Base-by-base conservation (phyloP, 2,113 vertebrate species). In the Cavia porcellus region DNA sequence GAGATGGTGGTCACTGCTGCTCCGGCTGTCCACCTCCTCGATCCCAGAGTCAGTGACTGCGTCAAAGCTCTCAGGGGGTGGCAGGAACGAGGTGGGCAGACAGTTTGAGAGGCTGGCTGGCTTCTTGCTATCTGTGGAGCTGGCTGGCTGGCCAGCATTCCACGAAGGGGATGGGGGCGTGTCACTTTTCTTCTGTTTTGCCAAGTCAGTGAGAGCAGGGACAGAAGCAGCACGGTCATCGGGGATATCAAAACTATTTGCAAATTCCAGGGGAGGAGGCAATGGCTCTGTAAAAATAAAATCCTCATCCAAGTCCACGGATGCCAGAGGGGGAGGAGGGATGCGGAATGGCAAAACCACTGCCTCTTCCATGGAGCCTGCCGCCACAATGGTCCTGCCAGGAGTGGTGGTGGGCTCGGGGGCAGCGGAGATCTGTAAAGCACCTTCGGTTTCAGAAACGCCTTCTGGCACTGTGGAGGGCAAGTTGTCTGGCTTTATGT, bases 161-260 rank as follows among this genome's bases (percentile, higher is more conserved):
- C 99, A 98, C 0, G 98, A 97, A 5, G 99, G 97, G 15, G 99
- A 88, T 0, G 83, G 95, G 47, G 98, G 98, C 87, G 95, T 91
- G 90, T 98, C 99, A 0, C 98, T 99, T 72, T 98, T 99, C 42
- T 99, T 99, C 90, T 99, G 99, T 52, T 99, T 99, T 55, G 99
- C 96, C 98, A 99, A 98, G 96, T 99, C 99, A 0, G 98, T 95
- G 70, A 99, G 98, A 17, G 99, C 98, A 0, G 98, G 97, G 20
- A 97, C 95, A 0, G 98, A 96, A n/a, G 97, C 98, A 0, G 98
- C 98, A 11, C 99, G 99, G 88, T 99, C 99, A 0, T 99, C 99
- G 0, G 99, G 99, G 89, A 99, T 99, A 98, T 99, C 99, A 81
- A 99, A 99, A 97, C 99, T 99, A 97, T 99, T 99, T 62, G 99